Percentiles rank a stretch among this genome's conserved stretches.
Evolutionary conservation across 2,797 vertebrate species (phyloP).

Genomic region (Picus viridis): DNA sequence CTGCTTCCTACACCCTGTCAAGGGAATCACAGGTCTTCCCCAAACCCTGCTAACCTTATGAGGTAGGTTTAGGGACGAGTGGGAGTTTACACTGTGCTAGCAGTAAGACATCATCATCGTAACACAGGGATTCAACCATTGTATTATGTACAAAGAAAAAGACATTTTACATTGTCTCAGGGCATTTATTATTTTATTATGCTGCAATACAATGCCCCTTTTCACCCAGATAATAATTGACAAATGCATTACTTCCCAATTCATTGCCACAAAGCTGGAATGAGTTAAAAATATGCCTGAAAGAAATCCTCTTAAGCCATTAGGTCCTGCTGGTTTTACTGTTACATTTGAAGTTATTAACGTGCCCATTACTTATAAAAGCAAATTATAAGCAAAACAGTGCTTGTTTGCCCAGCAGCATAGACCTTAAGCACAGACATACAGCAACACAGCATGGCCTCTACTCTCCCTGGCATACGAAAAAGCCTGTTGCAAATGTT

Average conservation of each 20-base stretch:
- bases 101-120: not conserved
- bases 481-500: not conserved
- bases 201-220: slow-evolving; percentile 32
- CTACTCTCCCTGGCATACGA: not conserved
- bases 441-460: fast-evolving
- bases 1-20: not conserved
- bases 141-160: not conserved
- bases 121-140: not conserved
- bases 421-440: fast-evolving
- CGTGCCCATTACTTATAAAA: not conserved
- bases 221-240: slow-evolving; percentile 32
- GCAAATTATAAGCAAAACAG: not conserved
- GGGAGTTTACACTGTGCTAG: not conserved
- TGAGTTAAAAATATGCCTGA: not conserved
- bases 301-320: not conserved
- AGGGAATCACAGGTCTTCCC: not conserved
- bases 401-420: not conserved
- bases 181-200: slow-evolving; percentile 34
- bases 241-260: slow-evolving; percentile 37
- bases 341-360: not conserved
- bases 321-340: not conserved
- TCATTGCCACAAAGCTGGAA: not conserved
- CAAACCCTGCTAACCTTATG: fast-evolving
- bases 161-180: not conserved
- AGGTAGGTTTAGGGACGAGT: not conserved